Base-by-base conservation (phyloP, 2,888 invertebrate species). In the Dicycla oo region DNA sequence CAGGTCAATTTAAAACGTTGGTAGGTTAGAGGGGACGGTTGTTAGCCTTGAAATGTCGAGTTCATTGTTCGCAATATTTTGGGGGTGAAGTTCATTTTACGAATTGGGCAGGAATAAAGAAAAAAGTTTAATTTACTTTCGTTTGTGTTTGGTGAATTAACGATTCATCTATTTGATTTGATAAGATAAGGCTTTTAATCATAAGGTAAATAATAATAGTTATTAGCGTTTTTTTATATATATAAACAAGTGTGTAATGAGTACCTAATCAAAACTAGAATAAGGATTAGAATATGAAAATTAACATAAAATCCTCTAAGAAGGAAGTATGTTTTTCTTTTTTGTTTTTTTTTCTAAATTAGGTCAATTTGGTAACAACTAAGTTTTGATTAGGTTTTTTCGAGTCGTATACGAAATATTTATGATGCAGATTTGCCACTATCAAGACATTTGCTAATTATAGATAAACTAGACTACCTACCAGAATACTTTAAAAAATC, bases 31-130 rank as follows among this genome's bases (percentile, higher is more conserved):
- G n/a, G 23, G 51, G 58, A 30, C 45, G 13, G 11, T 1, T 51
- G 23, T 30, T 43, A 7, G 6, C 71, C 73, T 74, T 78, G 78
- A 78, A 71, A 58, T 1, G 11, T 49, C 23, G 45, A 23, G 51
- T 51, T 78, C 57, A 70, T 30, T 70, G 43, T 38, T 45, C 49
- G n/a, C 26, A 49, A 69, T 69, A 49, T 26, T 49, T 51, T 76
- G 38, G 23, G 23, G 38, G 45, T 69, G 30, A 73, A 73, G 57
- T 68, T 73, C 30, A 51, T 68, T 43, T 51, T 20, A 49, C 18
- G n/a, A 30, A 30, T 38, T 1, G 38, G n/a, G 4, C 20, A 23
- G 3, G 11, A 20, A 7, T 20, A 13, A 23, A 13, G 26, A 23
- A 43, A 38, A 40, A 1, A 1, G 4, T 40, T 49, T 13, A 4